Base-by-base conservation (phyloP, 2,113 vertebrate species). In the Chloroceryle aenea region DNA sequence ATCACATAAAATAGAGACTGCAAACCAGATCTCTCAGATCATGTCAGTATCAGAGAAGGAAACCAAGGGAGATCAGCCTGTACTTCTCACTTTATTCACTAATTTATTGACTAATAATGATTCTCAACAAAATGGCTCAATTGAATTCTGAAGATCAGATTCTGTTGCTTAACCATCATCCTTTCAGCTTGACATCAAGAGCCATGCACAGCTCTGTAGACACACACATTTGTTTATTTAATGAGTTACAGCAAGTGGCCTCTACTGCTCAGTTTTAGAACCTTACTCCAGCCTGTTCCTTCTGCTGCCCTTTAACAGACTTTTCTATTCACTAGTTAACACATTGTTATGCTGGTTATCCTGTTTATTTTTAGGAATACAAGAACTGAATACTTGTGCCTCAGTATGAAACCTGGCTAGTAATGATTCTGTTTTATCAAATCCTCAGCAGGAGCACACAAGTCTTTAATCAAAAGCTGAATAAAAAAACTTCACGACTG, bases 71-170 rank as follows among this genome's bases (percentile, higher is more conserved):
- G 15, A 84, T 64, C 27, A 62, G 21, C 14, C 36, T 69, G 40
- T 79, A 0, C 59, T 72, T 85, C 34, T 55, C 9, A 38, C 27
- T 36, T 85, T 42, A 0, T 82, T 81, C 14, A 3, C n/a, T 29
- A n/a, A n/a, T n/a, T n/a, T n/a, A n/a, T n/a, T n/a, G n/a, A n/a
- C n/a, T n/a, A n/a, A n/a, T n/a, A n/a, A 3, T 14, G 3, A 5
- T 25, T 81, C 34, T 81, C n/a, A 66, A n/a, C n/a, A n/a, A n/a
- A n/a, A n/a, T n/a, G n/a, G n/a, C n/a, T n/a, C n/a, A n/a, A n/a
- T n/a, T n/a, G n/a, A n/a, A n/a, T n/a, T n/a, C n/a, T n/a, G 32
- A 40, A 77, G 45, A 38, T 79, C 18, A 50, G 14, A 56, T 90
- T 59, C 27, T 64, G 9, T 48, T 86, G 72, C 36, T 89, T 73